Base-by-base conservation (phyloP, 2,797 vertebrate species). In the Borostomias antarcticus region DNA sequence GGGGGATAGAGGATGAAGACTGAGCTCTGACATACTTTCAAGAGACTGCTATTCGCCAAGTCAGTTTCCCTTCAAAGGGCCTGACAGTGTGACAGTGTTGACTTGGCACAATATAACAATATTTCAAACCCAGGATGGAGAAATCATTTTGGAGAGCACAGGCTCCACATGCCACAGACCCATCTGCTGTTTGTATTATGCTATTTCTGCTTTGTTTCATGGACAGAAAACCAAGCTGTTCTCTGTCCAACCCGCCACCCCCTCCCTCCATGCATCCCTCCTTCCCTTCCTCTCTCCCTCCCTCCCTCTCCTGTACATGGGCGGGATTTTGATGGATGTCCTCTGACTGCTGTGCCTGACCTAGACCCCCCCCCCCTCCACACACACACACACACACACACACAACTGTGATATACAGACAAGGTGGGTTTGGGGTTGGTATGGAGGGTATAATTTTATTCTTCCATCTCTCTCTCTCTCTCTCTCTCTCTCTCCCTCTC, bases 71-170 rank as follows among this genome's bases (percentile, higher is more conserved):
- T 72, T 67, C 65, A 66, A 35, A 63, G 66, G 69, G 71, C 62
- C 66, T 65, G n/a, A n/a, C n/a, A n/a, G n/a, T n/a, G n/a, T 58
- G 72, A 79, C 81, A 71, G 58, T 43, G 66, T 58, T 73, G 72
- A 73, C 76, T 79, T 77, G 82, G 80, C 82, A 74, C 64, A 21
- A 45, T 30, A 19, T 64, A n/a, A n/a, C n/a, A 72, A 60, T 61
- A 51, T 69, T 80, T 81, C 58, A 79, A 59, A 60, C 71, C 72
- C 40, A 54, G 69, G 70, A 76, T 85, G 85, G 82, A 80, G 73
- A 81, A 85, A 75, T 69, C 57, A 76, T 86, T 82, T 83, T 78
- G 3, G 45, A 51, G 69, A 59, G 73, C 29, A 6, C 1, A 33
- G 26, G 8, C 26, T 52, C 23, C 28, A 28, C 4, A 17, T 15